These are phyloP conservation scores for Plebejus argus DNA, from an alignment of 2,888 invertebrate species.

Conservation along the genomic window DNA sequence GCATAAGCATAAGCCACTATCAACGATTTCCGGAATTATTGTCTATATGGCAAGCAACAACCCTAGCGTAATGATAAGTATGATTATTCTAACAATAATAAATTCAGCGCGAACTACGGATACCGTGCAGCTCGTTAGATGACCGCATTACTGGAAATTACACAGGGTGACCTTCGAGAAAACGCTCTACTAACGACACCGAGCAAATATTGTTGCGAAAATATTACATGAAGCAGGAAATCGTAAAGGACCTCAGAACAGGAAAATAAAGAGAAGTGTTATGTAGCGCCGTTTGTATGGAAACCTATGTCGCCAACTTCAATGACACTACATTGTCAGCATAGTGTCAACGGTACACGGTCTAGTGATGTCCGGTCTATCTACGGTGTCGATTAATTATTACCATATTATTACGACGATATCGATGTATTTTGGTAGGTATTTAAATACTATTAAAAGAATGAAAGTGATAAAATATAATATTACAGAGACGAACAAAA, in stretches of 20 bases:
- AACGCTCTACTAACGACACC: constrained; percentile 32
- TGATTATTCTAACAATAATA: constrained; percentile 37
- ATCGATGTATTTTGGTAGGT: no score
- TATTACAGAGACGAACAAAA: no score
- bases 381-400: no score
- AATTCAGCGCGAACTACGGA: constrained; percentile 40
- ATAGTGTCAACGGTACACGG: no score
- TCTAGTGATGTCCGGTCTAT: no score
- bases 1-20: neutral
- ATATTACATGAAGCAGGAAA: constrained; percentile 15
- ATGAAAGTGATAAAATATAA: no score
- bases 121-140: constrained; percentile 41
- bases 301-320: no score
- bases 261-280: no score
- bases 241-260: neutral
- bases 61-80: constrained; percentile 34
- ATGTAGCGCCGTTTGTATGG: no score
- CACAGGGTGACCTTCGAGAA: constrained; percentile 31
- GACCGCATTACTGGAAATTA: constrained; percentile 42
- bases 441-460: no score
- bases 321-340: no score
- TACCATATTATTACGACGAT: no score
- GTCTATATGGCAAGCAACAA: constrained; percentile 2
- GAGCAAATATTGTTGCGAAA: constrained; percentile 33
- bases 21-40: neutral